phyloP scores from a whole-genome alignment of 2,888 invertebrate genomes.

The Pocota personata region DNA sequence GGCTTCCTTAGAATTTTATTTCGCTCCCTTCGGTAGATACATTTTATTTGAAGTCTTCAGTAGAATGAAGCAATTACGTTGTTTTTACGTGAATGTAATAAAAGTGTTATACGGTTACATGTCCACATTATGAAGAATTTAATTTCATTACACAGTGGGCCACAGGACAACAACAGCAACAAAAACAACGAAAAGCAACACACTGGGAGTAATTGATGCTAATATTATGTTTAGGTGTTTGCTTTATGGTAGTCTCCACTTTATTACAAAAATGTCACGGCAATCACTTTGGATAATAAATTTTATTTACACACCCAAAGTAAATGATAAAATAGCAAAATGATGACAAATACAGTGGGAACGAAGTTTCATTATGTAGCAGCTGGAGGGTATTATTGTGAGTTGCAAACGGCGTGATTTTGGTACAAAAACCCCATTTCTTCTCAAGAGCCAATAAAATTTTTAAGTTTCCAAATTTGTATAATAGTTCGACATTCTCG shows the following conservation, averaged over 20 bases:
- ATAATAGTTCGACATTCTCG: too few species aligned
- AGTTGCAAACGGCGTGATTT: too few species aligned
- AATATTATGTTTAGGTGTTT: slow-evolving; percentile 35
- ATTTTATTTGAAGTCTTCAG: slow-evolving; percentile 8
- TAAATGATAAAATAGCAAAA: not conserved
- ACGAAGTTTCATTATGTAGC: not conserved
- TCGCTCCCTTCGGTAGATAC: not conserved
- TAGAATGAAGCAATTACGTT: slow-evolving; percentile 21
- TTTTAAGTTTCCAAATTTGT: too few species aligned
- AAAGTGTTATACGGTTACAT: slow-evolving; percentile 23
- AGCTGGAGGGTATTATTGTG: not conserved
- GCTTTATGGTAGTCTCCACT: slow-evolving; percentile 26
- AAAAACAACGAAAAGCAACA: not conserved
- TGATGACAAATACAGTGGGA: slow-evolving; percentile 1
- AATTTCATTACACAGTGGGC: slow-evolving; percentile 25
- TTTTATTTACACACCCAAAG: slow-evolving; percentile 9
- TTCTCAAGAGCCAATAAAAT: too few species aligned
- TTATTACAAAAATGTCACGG: slow-evolving; percentile 27
- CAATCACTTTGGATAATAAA: slow-evolving; percentile 17
- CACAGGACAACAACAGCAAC: not conserved
- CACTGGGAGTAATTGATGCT: slow-evolving; percentile 23
- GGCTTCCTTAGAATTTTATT: slow-evolving; percentile 4
- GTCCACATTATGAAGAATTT: slow-evolving; percentile 34
- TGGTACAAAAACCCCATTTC: too few species aligned
- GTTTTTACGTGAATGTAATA: slow-evolving; percentile 26